Evolutionary conservation across 2,113 vertebrate species (phyloP), one percentile per base, ranked within the genome.

Genomic region (Marmota monax): DNA sequence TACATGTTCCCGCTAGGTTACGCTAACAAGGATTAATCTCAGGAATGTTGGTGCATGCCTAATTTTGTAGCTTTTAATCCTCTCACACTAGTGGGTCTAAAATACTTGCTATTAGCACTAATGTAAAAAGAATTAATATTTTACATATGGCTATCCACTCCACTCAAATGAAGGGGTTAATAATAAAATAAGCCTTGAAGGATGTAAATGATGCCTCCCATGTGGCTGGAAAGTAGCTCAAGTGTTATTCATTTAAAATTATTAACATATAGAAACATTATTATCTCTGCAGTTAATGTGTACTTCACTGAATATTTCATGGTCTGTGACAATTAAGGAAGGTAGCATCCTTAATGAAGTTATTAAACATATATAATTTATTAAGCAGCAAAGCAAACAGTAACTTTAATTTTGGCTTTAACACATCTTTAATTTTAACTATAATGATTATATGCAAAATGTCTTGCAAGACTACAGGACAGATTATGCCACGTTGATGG

Each of bases 231-330:
- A 98, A 98, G 92, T 88, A 98, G 97, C 93, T 98, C 92, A 97
- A 98, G 97, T 95, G 76, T 98, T 98, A 98, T 98, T 98, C 96
- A 98, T 98, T 98, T 98, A 98, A 98, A 98, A 98, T 98, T 98
- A 98, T 98, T 98, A 98, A 98, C 97, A 98, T 98, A 98, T 97
- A 98, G 98, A 98, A 98, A 98, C 97, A 98, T 98, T 98, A 98
- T 99, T 98, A 98, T 98, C 98, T 98, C 98, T 98, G 96, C 97
- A 98, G 98, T 97, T 98, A 98, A 98, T 97, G 96, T 96, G 97
- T 95, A 98, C 97, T 97, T 99, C 96, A 80, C 96, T 98, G 97
- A 98, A 98, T 98, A 98, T 96, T 93, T 98, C 97, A 97, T 94
- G 97, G 97, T 98, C 98, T 90, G 96, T 93, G 97, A 98, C 96